Base-by-base conservation (phyloP, 2,888 invertebrate genomes). In the Ormyrus pomaceus region DNA sequence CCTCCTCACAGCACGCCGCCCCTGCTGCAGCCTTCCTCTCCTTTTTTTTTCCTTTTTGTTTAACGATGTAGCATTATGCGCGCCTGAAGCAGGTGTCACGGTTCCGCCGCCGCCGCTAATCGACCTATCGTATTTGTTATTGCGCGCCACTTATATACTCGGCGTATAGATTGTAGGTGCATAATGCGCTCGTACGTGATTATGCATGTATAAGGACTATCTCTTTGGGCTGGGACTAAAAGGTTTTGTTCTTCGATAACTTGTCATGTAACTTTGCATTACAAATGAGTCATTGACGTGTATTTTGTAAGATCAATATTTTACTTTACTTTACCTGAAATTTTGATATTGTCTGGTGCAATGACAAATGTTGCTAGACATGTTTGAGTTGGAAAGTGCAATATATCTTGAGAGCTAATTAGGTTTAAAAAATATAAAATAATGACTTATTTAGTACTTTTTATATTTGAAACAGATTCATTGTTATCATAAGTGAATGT, bases 241-340 rank as follows among this genome's bases (percentile, higher is more conserved):
- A 68, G 68, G 55, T 66, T 75, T 76, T 51, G 55, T 65, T 70
- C 58, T 51, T 70, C 48, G 62, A 11, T 45, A 19, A 62, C 66
- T 73, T 62, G 62, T 10, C 9, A 58, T 79, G 46, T 62, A 73
- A 73, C 73, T 73, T 64, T 62, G 73, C 59, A 69, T 79, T 73
- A 61, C 68, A 73, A 58, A 77, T 80, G 72, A 80, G 71, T 80
- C 72, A 80, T 77, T 77, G 62, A 73, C 68, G 69, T 72, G 72
- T 73, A 58, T 53, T 72, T 19, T 64, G 62, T 55, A 68, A 72
- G 45, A 73, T 80, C 72, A 71, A 77, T 73, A 80, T 76, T 62
- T 80, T 62, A 75, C 55, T 68, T 61, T 59, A 59, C 58, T 61
- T 73, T 69, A 74, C 62, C 56, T 64, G 59, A 34, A 75, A 70